Evolutionary conservation across 2,888 invertebrate species (phyloP), one percentile per base, ranked within the genome.

Genomic region (Strigamia transsilvanica): DNA sequence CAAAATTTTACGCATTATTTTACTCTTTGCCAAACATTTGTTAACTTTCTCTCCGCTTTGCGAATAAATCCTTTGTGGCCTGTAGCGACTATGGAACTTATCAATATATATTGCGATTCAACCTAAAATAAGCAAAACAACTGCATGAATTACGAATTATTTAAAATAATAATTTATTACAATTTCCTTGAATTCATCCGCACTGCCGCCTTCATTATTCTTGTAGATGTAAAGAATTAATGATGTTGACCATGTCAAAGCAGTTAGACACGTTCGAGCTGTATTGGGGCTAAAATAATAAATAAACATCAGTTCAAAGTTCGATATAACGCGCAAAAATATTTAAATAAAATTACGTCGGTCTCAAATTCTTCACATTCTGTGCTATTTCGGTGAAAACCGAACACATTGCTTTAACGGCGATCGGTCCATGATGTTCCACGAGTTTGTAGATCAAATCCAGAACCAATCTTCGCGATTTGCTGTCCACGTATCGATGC

Each of bases 401-500:
- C 32, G 91, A 90, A 84, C 92, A 89, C 84, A 96, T 88, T 87
- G 91, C 91, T 86, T 93, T 94, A 18, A 93, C 88, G 4, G 94
- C 91, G 88, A 92, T 91, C 86, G 93, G 92, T 84, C 92, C 90
- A 87, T 96, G 93, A 81, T 90, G 89, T 81, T 90, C 90, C 1
- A 92, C 88, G 18, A 96, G 89, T 82, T 91, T 91, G 42, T 89
- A 88, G 32, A 97, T 90, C 82, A 96, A 89, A 83, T 91, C 90
- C 84, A 91, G 91, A 9, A 96, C 92, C 85, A 93, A 91, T 18
- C 91, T 90, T 87, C 94, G 93, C 0, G 96, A 96, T 81, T 91
- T 90, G 51, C 92, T 91, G 88, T 96, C 96, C 85, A 93, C 90
- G 87, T 96, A 97, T 85, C 94, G 91, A 83, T 93, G 93, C 84